A percentile compares a stretch with the other conserved stretches of the same genome.
phyloP scores from a whole-genome alignment of 2,888 invertebrate species.

The Agonopterix alstromeriana region DNA sequence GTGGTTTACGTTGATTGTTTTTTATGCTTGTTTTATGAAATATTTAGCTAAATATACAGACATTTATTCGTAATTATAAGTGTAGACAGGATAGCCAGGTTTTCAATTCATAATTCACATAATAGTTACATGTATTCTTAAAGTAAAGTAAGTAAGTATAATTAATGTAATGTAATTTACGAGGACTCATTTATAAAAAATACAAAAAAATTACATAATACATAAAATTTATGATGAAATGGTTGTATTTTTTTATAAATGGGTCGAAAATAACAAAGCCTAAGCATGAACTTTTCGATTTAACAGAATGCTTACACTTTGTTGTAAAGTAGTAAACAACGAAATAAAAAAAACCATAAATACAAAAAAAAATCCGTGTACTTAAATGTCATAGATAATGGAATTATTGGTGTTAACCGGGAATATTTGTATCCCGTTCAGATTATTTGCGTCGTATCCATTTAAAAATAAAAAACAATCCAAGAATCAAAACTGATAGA shows the following conservation, averaged over 20 bases:
- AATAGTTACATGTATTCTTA: conserved; percentile 45
- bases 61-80: conserved; percentile 64
- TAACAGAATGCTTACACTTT: conserved; percentile 32
- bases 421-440: conserved; percentile 27
- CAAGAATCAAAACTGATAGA: background rate
- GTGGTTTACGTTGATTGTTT: conserved; percentile 48
- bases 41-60: conserved; percentile 70
- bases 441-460: conserved; percentile 49
- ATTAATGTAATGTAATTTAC: conserved; percentile 70
- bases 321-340: conserved; percentile 62
- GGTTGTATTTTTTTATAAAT: conserved; percentile 27
- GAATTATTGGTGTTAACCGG: conserved; percentile 56
- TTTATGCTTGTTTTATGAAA: conserved; percentile 48
- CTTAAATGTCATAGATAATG: conserved; percentile 64
- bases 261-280: conserved; percentile 36
- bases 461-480: conserved; percentile 32
- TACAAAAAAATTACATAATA: background rate
- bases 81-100: conserved; percentile 76
- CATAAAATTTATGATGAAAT: background rate
- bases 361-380: conserved; percentile 60
- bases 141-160: conserved; percentile 38
- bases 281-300: conserved; percentile 18
- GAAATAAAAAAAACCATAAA: conserved; percentile 62
- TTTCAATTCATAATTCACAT: conserved; percentile 69
- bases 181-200: conserved; percentile 27